A percentile compares a stretch with the other conserved stretches of the same genome.
Conservation (phyloP, 1,140 invertebrate genomes). For the Acromyrmex echinatior region DNA sequence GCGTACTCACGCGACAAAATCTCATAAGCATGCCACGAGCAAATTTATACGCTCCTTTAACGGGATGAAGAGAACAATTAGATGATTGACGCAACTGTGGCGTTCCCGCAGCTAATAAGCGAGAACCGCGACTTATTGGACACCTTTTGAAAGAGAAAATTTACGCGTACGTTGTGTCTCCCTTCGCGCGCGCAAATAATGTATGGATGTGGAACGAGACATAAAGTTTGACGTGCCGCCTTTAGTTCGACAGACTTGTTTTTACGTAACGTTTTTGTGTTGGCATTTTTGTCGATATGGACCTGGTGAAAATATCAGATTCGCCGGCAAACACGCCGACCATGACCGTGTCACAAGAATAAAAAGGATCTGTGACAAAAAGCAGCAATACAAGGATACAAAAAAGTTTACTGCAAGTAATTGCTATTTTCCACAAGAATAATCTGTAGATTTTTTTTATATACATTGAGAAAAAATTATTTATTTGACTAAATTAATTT, state of each 20-base stretch:
- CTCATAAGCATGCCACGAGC: not conserved
- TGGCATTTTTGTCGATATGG: constrained; percentile 37
- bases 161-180: constrained; percentile 8
- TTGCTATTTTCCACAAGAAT: not conserved
- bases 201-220: constrained; percentile 41
- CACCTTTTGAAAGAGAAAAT: constrained; percentile 39
- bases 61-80: constrained; percentile 56
- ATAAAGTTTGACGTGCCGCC: constrained; percentile 29
- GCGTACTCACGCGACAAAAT: constrained; percentile 9
- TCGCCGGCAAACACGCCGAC: not conserved
- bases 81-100: constrained; percentile 32
- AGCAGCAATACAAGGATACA: not conserved
- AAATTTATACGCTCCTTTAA: constrained; percentile 35
- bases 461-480: no score
- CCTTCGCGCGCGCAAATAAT: not conserved
- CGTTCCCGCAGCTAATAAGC: constrained; percentile 41
- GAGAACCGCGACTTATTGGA: constrained; percentile 9
- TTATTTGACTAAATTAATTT: no score
- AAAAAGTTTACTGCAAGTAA: not conserved
- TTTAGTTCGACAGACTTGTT: constrained; percentile 62
- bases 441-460: no score
- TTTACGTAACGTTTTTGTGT: constrained; percentile 46
- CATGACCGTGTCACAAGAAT: not conserved
- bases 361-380: constrained; percentile 3
- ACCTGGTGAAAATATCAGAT: constrained; percentile 38